These are phyloP conservation scores for Osmoderma eremita DNA, from an alignment of 2,888 invertebrate genomes.

Conservation along the genomic window DNA sequence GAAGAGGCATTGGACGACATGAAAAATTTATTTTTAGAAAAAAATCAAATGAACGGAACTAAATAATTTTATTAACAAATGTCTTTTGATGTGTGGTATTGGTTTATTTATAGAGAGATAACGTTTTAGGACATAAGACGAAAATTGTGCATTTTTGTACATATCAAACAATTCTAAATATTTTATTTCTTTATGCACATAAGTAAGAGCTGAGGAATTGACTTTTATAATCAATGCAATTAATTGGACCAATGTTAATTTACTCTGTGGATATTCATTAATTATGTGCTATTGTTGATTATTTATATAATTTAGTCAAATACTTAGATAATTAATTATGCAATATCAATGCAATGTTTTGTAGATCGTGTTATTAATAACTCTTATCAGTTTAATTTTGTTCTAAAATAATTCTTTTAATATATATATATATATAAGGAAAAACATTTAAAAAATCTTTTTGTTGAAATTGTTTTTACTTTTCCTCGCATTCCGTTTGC, in stretches of 20 bases:
- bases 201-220: no score
- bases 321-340: constrained; percentile 42
- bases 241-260: no score
- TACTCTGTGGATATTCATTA: no score
- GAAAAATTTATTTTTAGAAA: constrained; percentile 72
- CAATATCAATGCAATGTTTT: constrained; percentile 51
- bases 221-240: no score
- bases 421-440: no score
- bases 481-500: no score
- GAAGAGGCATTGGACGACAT: constrained; percentile 69
- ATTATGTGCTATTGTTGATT: constrained; percentile 2
- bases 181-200: no score
- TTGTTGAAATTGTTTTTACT: no score
- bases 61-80: constrained; percentile 38
- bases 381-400: constrained; percentile 32
- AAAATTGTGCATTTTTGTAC: constrained; percentile 15
- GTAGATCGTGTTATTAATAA: constrained; percentile 33
- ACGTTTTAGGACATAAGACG: constrained; percentile 14
- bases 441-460: no score
- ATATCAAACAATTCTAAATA: constrained; percentile 19
- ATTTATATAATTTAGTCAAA: constrained; percentile 39
- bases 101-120: constrained; percentile 42
- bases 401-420: constrained; percentile 26
- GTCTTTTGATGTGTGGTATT: constrained; percentile 45
- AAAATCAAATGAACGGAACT: constrained; percentile 58